These are phyloP conservation scores for Eupeodes luniger DNA, from an alignment of 2,888 invertebrate genomes.

Conservation along the genomic window DNA sequence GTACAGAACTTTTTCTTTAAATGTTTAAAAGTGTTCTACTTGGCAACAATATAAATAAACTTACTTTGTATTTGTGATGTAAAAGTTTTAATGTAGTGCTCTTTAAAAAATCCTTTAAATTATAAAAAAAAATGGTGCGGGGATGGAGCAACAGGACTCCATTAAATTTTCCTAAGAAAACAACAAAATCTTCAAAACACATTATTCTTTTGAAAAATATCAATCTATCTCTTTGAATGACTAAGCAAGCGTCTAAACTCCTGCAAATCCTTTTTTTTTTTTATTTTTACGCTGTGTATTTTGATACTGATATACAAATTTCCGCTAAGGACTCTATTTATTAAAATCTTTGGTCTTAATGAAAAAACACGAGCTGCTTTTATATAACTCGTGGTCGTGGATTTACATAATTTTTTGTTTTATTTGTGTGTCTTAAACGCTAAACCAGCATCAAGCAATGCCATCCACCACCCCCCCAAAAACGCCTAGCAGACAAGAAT, in stretches of 20 bases:
- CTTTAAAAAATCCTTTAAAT: no score
- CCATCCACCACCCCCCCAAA: no score
- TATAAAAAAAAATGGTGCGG: no score
- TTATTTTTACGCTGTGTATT: not conserved
- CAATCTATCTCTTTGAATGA: not conserved
- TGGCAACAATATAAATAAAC: no score
- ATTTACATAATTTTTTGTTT: not conserved
- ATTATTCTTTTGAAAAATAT: not conserved
- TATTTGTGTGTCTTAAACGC: not conserved
- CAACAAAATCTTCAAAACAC: not conserved
- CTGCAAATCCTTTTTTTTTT: not conserved
- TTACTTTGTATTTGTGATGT: no score
- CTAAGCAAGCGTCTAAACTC: not conserved
- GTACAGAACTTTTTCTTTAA: no score
- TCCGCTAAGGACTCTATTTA: not conserved
- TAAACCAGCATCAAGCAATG: not conserved
- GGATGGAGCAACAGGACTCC: no score
- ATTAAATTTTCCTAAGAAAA: no score
- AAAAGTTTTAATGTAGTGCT: no score
- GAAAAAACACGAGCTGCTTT: constrained; percentile 16
- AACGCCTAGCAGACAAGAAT: constrained; percentile 17
- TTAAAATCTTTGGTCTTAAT: not conserved
- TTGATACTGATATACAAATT: not conserved
- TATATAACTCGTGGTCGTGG: constrained; percentile 9
- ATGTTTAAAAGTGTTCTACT: no score